Base-by-base conservation (phyloP, 2,113 vertebrate species). In the Nothobranchius furzeri region DNA sequence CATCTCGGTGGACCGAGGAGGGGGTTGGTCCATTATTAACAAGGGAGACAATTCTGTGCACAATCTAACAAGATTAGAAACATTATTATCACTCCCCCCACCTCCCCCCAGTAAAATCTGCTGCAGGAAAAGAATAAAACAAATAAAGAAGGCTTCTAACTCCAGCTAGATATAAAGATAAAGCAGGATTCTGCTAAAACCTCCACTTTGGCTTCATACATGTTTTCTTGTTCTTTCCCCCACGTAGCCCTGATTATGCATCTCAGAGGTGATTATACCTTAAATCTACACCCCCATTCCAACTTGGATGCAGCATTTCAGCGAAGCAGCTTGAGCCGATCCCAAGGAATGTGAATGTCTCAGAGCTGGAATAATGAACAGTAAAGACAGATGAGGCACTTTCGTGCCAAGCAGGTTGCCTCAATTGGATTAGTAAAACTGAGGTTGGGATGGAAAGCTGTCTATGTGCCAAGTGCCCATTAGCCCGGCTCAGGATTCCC, bases 61-160 rank as follows among this genome's bases (percentile, higher is more conserved):
- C 88, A 83, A 88, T 90, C 87, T 91, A 91, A 92, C 91, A 89
- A 92, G 90, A 93, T 93, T 92, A 92, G 88, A 92, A 88, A 88
- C 87, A 90, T 92, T 92, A 92, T 91, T 82, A 92, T 91, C 85
- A 76, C 87, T 82, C 83, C 68, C 64, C 73, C 9, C 30, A 30
- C 30, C 30, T 3, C 30, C 30, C 20, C 30, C 4, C 30, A 30
- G 3, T 30, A 50, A 84, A 54, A 70, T 47, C 64, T 78, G 83
- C 76, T 74, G 77, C 52, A 15, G 64, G 60, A 37, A 51, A 51
- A 56, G 49, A 36, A 75, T 60, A 55, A 45, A 76, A 57, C 64
- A 61, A 57, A 24, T 36, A 13, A 55, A 53, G 20, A 66, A 68
- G 59, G 54, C 52, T 60, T 67, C 13, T 54, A 45, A 57, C 43